Evolutionary conservation across 2,888 invertebrate species (phyloP), one percentile per base, ranked within the genome.

Genomic region (Callinectes sapidus): DNA sequence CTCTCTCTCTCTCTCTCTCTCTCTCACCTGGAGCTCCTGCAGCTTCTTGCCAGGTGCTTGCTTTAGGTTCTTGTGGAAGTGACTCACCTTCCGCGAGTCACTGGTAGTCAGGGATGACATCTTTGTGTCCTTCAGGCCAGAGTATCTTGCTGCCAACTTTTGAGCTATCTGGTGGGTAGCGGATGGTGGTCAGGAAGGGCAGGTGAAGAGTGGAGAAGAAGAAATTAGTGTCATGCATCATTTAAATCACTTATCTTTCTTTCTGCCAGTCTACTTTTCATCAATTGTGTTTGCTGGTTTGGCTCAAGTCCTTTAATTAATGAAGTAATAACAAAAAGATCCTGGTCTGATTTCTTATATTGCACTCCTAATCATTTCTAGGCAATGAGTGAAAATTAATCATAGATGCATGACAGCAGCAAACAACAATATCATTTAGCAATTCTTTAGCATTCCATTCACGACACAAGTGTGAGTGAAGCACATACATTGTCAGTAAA

Each of bases 21-120:
- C 81, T 35, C 96, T 96, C 97, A 98, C 98, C 98, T 98, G 98
- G 95, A 98, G 97, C 96, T 98, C 98, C 95, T 97, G 97, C 96
- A 98, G 97, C 96, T 98, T 97, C 95, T 97, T 97, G 95, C 98
- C 98, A 95, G 97, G 97, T 95, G 98, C 97, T 95, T 97, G 97
- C 97, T 98, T 98, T 96, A 98, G 97, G 95, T 97, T 97, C 97
- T 98, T 98, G 97, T 98, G 98, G 96, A 98, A 98, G 96, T 98
- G 98, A 95, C 98, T 98, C 96, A 98, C 98, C 97, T 98, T 98
- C 96, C 98, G 97, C 96, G 98, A 98, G 96, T 98, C 97, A 96
- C 97, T 97, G 95, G 97, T 97, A 95, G 97, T 98, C 96, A 98
- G 96, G 95, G 98, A 98, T 95, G 97, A 97, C 96, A 98, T 98